These are phyloP conservation scores for Hypomesus transpacificus DNA, from an alignment of 2,113 vertebrate species.

Conservation along the genomic window DNA sequence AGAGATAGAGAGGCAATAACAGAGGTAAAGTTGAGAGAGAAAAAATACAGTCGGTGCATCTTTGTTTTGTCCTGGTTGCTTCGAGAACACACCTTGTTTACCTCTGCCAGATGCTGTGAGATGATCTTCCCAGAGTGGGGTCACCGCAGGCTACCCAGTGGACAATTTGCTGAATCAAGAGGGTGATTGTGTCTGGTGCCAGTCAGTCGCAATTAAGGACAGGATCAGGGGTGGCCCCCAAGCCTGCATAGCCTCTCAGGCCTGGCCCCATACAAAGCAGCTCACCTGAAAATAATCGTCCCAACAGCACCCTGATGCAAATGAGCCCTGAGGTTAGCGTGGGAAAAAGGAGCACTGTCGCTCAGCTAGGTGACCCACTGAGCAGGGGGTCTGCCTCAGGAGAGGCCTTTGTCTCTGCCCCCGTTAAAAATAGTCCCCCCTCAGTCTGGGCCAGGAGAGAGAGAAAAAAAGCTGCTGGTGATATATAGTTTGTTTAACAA, in stretches of 20 bases:
- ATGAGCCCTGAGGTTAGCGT: slow-evolving; percentile 97
- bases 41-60: slow-evolving; percentile 14
- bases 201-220: slow-evolving; percentile 99
- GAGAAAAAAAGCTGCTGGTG: slow-evolving; percentile 29
- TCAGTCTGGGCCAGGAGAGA: slow-evolving; percentile 38
- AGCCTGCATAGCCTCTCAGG: slow-evolving; percentile 81
- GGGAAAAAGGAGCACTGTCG: slow-evolving; percentile 89
- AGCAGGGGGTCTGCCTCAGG: slow-evolving; percentile 90
- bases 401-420: slow-evolving; percentile 87
- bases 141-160: slow-evolving; percentile 84
- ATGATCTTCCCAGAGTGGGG: slow-evolving; percentile 83
- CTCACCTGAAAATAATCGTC: slow-evolving; percentile 99
- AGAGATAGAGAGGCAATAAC: not conserved
- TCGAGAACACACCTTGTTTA: slow-evolving; percentile 75
- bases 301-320: slow-evolving; percentile 93
- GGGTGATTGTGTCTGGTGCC: slow-evolving; percentile 97
- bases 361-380: slow-evolving; percentile 96
- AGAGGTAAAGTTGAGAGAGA: not conserved
- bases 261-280: slow-evolving; percentile 90
- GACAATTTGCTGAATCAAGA: slow-evolving; percentile 92
- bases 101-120: slow-evolving; percentile 81
- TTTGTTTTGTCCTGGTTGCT: slow-evolving; percentile 40
- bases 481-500: slow-evolving; percentile 70
- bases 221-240: slow-evolving; percentile 77
- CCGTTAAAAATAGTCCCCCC: slow-evolving; percentile 78